Evolutionary conservation across 2,113 vertebrate species (phyloP).

Genomic region (Synodontis membranacea): DNA sequence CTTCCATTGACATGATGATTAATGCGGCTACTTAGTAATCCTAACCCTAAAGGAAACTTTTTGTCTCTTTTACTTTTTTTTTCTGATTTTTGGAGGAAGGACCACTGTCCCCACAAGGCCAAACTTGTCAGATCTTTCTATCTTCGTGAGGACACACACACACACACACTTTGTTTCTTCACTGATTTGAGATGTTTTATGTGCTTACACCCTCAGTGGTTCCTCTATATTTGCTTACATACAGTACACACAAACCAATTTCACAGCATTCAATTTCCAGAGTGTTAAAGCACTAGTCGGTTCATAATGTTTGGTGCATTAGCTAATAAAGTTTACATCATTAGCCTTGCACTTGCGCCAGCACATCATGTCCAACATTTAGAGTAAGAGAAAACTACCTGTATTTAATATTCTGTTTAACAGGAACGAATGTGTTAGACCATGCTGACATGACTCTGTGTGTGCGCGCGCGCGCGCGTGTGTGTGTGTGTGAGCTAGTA

Average conservation of each 20-base stretch:
- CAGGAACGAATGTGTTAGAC: neutral
- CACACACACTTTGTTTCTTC: neutral
- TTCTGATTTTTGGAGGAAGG: too few species aligned
- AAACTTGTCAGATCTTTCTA: too few species aligned
- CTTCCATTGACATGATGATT: too few species aligned
- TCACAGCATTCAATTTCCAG: too few species aligned
- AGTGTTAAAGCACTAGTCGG: neutral
- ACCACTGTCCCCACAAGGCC: too few species aligned
- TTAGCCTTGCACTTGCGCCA: neutral
- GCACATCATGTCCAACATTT: neutral
- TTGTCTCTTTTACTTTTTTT: too few species aligned
- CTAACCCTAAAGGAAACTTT: too few species aligned
- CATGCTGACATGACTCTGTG: neutral
- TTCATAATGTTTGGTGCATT: too few species aligned
- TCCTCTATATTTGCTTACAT: neutral
- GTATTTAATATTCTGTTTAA: neutral
- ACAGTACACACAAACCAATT: neutral
- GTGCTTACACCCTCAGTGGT: neutral
- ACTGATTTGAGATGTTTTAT: neutral
- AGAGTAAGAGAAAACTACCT: neutral
- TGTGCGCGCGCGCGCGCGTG: neutral
- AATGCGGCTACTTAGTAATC: too few species aligned
- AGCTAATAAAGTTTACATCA: neutral
- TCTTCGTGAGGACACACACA: too few species aligned
- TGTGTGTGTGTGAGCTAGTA: neutral